A percentile compares a stretch with the other conserved stretches of the same genome.
Evolutionary conservation across 2,113 vertebrate genomes (phyloP).

Genomic region (Clarias gariepinus): DNA sequence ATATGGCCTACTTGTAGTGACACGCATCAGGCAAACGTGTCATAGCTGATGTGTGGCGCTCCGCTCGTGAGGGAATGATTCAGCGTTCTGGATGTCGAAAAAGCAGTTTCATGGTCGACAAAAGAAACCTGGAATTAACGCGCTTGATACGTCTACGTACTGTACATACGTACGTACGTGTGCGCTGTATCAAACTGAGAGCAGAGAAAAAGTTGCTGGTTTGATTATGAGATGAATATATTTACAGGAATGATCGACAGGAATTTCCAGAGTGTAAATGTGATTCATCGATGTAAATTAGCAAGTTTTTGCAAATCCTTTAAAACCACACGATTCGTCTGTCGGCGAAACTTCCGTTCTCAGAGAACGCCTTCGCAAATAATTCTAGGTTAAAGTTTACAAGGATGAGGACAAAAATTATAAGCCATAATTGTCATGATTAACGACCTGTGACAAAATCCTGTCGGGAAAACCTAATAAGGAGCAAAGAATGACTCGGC

Average conservation of each 20-base stretch:
- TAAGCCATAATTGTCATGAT: background rate
- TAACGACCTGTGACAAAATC: slow-evolving; percentile 20
- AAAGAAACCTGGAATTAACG: background rate
- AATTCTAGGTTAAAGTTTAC: background rate
- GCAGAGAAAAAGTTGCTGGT: background rate
- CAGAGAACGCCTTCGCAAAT: background rate
- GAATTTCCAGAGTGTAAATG: background rate
- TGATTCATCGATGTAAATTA: background rate
- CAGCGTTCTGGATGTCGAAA: slow-evolving; percentile 34
- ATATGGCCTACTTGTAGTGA: slow-evolving; percentile 40
- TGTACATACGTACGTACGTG: background rate
- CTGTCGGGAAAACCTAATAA: slow-evolving; percentile 11
- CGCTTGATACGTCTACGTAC: background rate
- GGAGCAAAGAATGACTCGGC: slow-evolving; percentile 7
- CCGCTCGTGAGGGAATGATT: slow-evolving; percentile 36
- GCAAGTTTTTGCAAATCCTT: background rate
- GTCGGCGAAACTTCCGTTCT: background rate
- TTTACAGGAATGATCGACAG: background rate
- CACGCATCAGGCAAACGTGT: slow-evolving; percentile 39
- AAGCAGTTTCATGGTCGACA: slow-evolving; percentile 16
- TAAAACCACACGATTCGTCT: background rate
- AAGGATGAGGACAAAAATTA: background rate
- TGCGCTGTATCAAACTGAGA: background rate
- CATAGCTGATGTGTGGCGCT: slow-evolving; percentile 47
- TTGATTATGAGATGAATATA: background rate